phyloP scores from a whole-genome alignment of 2,113 vertebrate genomes.

The Pseudolaguvia tuberculata region DNA sequence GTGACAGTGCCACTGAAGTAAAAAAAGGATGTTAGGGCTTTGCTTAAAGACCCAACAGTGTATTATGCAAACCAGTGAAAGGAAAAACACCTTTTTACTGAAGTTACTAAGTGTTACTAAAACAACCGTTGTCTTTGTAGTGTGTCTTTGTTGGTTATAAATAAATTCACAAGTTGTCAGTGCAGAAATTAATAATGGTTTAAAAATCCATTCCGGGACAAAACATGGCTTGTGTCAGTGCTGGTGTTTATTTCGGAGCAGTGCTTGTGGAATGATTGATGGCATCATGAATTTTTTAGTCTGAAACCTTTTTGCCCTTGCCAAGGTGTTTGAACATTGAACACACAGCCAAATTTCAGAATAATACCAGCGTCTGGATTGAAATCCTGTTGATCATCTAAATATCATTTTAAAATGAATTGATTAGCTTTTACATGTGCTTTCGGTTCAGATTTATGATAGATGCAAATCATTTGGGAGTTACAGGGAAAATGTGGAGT shows the following conservation, averaged over 20 bases:
- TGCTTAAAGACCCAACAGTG: too few species aligned
- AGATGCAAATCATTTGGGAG: background rate
- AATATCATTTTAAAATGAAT: background rate
- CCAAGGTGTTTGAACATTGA: background rate
- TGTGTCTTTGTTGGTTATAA: background rate
- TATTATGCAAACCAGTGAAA: too few species aligned
- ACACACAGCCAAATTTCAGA: background rate
- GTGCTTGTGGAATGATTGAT: background rate
- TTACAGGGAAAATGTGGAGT: background rate
- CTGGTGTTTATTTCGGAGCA: background rate
- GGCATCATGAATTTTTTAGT: background rate
- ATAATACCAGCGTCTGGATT: background rate
- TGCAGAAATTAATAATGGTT: background rate
- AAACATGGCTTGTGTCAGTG: background rate
- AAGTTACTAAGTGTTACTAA: background rate
- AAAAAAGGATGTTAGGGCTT: too few species aligned
- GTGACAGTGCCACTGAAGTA: too few species aligned
- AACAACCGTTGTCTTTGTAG: background rate
- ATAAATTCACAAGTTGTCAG: background rate
- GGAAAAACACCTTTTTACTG: too few species aligned
- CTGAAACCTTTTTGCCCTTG: background rate
- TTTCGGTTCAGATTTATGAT: background rate
- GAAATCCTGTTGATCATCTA: background rate
- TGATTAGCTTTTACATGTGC: background rate
- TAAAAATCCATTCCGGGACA: background rate